Evolutionary conservation across 1,140 invertebrate genomes (phyloP), one percentile per base, ranked within the genome.

Genomic region (Eumeta japonica): DNA sequence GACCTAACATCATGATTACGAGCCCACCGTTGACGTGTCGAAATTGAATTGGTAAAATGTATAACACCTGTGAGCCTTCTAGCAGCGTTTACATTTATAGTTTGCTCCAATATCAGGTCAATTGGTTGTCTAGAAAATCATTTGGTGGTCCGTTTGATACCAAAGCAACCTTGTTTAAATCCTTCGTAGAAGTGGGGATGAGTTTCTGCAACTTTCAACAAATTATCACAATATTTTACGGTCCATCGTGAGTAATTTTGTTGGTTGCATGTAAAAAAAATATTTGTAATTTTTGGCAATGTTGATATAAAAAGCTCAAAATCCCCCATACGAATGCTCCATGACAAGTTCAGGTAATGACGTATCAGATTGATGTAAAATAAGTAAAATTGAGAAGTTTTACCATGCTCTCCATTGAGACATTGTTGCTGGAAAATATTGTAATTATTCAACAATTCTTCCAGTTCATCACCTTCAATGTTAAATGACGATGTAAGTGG

Each of bases 191-290:
- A 28, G 15, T 20, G 18, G 10, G 44, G 47, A 45, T 50, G 51
- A 10, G 51, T 52, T 19, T 39, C n/a, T 0, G 14, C 37, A 11
- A 50, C 37, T 35, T 48, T 50, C 12, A 46, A n/a, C 19, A 62
- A 42, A 41, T 62, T 58, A 12, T 48, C 35, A 32, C 35, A 3
- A 41, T 64, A 64, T 45, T 45, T 50, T 2, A 55, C 32, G 0
- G 38, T 11, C 35, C 45, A 64, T n/a, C 60, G 48, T 15, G 52
- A 36, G 47, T 67, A 64, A 27, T 67, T 64, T 27, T 28, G 52
- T 32, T 67, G 59, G 44, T 67, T 62, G 9, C 38, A 50, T 1
- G 43, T 38, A 29, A 70, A 70, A 45, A 70, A 65, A 16, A 67
- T 16, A 46, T 52, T 54, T 4, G 34, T 41, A 0, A 65, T 57